Conservation (phyloP, 2,888 invertebrate species). For the Drosophila ochracea region DNA sequence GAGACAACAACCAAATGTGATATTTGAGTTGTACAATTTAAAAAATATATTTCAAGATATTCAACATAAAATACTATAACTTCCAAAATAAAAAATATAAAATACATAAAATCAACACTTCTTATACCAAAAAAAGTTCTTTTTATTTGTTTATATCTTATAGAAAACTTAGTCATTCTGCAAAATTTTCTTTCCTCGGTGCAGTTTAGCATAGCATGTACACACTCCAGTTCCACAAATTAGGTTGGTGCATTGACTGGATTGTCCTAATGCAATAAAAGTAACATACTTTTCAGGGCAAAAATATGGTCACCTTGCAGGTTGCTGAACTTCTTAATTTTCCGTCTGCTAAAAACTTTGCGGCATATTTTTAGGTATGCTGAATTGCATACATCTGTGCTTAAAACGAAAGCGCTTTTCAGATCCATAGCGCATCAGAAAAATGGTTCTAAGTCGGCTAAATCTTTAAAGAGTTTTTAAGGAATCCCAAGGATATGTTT, state of each 20-base stretch:
- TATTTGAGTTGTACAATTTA: not conserved
- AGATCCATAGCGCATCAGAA: not conserved
- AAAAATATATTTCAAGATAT: not conserved
- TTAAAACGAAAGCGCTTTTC: not conserved
- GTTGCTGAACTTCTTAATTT: not conserved
- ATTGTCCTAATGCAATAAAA: not conserved
- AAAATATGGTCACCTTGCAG: not conserved
- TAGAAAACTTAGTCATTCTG: not conserved
- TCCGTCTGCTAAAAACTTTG: not conserved
- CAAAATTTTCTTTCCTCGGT: not conserved
- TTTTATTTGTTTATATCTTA: too few relatives aligned
- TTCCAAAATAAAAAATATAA: not conserved
- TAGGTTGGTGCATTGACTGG: not conserved
- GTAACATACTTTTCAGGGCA: not conserved
- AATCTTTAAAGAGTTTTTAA: not conserved
- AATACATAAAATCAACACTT: too few relatives aligned
- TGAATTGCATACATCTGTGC: not conserved
- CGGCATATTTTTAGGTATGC: not conserved
- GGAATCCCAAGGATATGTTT: not conserved
- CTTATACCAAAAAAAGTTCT: too few relatives aligned
- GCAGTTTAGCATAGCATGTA: not conserved
- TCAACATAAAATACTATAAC: not conserved
- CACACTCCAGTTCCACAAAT: not conserved
- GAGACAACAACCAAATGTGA: constrained; percentile 5
- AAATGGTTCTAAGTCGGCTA: not conserved